A percentile compares a stretch with the other conserved stretches of the same genome.
phyloP scores from a whole-genome alignment of 2,113 vertebrate species.

The Heptranchias perlo region DNA sequence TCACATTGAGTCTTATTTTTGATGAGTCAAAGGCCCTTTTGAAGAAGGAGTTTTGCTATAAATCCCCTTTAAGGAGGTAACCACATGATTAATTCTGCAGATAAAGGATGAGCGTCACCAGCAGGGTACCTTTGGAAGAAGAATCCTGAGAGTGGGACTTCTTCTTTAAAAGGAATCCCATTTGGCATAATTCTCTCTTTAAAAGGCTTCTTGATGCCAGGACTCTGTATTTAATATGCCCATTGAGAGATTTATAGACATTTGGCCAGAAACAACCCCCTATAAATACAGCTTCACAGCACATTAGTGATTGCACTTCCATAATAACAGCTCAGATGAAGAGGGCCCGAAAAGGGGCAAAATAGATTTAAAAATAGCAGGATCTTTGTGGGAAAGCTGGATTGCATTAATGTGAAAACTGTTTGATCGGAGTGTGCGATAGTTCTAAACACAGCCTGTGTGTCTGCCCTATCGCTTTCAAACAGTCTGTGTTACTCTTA shows the following conservation, averaged over 20 bases:
- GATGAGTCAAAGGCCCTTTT: background rate
- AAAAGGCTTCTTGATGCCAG: background rate
- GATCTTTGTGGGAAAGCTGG: constrained; percentile 26
- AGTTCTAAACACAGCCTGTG: background rate
- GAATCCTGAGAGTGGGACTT: background rate
- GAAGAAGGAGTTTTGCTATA: background rate
- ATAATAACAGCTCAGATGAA: constrained; percentile 15
- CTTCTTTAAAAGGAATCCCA: background rate
- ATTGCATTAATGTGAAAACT: background rate
- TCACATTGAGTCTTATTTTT: background rate
- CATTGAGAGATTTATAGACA: constrained; percentile 26
- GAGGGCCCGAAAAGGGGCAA: background rate
- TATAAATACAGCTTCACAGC: constrained; percentile 22
- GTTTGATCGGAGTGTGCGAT: constrained; percentile 24
- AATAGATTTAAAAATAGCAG: constrained; percentile 12
- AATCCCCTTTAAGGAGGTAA: background rate
- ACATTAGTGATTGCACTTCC: background rate
- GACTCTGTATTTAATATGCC: background rate
- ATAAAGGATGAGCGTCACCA: background rate
- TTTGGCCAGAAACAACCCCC: background rate
- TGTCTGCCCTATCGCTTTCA: background rate
- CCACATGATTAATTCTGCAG: background rate
- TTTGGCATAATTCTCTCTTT: background rate
- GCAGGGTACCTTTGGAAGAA: background rate
- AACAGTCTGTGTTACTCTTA: background rate